These are phyloP conservation scores for Pangasius macronema DNA, from an alignment of 2,797 vertebrate species.

Conservation along the genomic window DNA sequence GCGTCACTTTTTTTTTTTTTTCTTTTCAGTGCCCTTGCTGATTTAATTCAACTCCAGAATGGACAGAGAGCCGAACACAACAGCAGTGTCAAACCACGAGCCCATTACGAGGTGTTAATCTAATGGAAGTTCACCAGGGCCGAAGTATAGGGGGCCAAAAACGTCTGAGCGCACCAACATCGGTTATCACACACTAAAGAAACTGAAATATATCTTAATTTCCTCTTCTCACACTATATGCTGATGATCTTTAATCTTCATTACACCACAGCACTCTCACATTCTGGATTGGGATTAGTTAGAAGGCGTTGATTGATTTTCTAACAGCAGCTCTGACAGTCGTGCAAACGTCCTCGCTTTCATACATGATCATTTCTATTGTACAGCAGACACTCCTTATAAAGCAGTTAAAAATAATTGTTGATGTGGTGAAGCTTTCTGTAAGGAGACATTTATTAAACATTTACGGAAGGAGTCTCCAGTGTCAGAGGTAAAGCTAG, in stretches of 20 bases:
- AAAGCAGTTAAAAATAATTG: background rate
- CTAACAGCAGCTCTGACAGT: background rate
- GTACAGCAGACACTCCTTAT: background rate
- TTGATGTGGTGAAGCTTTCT: background rate
- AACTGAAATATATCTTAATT: background rate
- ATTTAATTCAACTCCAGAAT: conserved; percentile 64
- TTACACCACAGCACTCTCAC: too few relatives aligned
- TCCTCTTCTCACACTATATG: background rate
- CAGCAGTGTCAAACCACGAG: background rate
- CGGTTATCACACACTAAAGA: background rate
- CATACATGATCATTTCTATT: too few relatives aligned
- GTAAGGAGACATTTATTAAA: background rate
- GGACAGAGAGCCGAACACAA: conserved; percentile 16
- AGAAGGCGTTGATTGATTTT: background rate
- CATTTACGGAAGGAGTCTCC: background rate
- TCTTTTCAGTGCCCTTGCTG: conserved; percentile 54
- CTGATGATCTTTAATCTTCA: background rate
- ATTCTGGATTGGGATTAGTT: background rate
- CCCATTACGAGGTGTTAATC: conserved; percentile 16
- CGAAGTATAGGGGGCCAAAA: background rate
- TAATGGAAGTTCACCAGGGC: conserved; percentile 5
- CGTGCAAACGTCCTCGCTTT: too few relatives aligned
- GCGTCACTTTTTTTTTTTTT: conserved; percentile 37
- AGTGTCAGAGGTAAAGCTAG: background rate
- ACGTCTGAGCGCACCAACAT: background rate